Evolutionary conservation across 2,113 vertebrate genomes (phyloP).

Genomic region (Oreamnos americanus): DNA sequence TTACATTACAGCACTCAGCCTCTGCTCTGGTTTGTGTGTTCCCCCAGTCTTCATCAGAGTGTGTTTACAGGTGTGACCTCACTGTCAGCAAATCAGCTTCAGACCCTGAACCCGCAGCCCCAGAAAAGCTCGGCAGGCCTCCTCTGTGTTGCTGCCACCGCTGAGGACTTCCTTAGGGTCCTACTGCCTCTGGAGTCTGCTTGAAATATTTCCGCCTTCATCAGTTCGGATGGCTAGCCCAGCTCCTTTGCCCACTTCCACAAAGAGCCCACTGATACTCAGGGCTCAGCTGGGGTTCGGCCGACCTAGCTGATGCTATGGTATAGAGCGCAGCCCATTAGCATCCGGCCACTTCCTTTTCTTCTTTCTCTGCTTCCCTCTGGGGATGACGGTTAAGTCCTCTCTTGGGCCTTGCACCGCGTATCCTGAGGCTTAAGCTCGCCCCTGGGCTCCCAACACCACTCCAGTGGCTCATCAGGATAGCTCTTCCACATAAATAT

Average conservation of each 20-base stretch:
- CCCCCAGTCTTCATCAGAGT: not conserved
- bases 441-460: not conserved
- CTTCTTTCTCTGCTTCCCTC: not conserved
- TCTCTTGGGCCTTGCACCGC: not conserved
- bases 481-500: not conserved
- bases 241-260: not conserved
- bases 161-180: not conserved
- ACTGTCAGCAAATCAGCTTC: not conserved
- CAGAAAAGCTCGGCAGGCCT: not conserved
- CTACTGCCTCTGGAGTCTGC: not conserved
- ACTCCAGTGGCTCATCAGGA: not conserved
- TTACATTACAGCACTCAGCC: not conserved
- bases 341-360: not conserved
- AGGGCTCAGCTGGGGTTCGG: not conserved
- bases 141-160: not conserved
- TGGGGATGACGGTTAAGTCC: not conserved
- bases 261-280: not conserved
- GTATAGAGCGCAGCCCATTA: rapidly evolving
- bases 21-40: not conserved
- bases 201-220: not conserved
- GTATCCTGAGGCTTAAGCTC: not conserved
- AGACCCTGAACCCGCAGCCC: not conserved
- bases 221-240: not conserved
- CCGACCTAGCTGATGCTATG: not conserved
- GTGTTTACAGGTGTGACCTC: not conserved